Percentiles rank a stretch among this genome's conserved stretches.
Conservation (phyloP, 2,888 invertebrate species). For the Matsumyia berberina region DNA sequence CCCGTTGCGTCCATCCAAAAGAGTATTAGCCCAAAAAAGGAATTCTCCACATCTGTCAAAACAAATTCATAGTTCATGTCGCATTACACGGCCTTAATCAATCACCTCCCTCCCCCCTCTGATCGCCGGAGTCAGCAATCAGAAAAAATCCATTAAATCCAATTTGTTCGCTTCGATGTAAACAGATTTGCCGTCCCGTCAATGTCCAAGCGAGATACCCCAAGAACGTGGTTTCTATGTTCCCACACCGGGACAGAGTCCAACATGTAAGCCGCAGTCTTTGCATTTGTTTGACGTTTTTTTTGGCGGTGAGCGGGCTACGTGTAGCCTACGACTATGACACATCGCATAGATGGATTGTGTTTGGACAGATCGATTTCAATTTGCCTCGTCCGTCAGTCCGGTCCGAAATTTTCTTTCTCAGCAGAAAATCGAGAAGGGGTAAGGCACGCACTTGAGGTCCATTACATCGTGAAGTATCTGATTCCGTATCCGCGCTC, state of each 20-base stretch:
- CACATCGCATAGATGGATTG: slow-evolving; percentile 44
- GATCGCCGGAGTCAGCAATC: not conserved
- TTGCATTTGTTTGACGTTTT: slow-evolving; percentile 34
- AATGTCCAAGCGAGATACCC: slow-evolving; percentile 26
- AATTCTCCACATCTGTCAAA: slow-evolving; percentile 32
- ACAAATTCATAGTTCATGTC: slow-evolving; percentile 51
- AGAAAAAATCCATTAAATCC: slow-evolving; percentile 60
- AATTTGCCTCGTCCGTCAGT: slow-evolving; percentile 28
- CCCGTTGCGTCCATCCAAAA: not conserved
- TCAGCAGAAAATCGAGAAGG: slow-evolving; percentile 17
- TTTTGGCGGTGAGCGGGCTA: slow-evolving; percentile 1
- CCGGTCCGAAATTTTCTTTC: slow-evolving; percentile 22
- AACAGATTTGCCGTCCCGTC: slow-evolving; percentile 30
- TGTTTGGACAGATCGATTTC: slow-evolving; percentile 61
- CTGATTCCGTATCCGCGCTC: slow-evolving; percentile 55
- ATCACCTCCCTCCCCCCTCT: not conserved
- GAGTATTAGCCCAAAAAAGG: slow-evolving; percentile 1
- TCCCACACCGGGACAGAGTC: slow-evolving; percentile 31
- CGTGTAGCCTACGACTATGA: slow-evolving; percentile 4
- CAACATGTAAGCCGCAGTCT: slow-evolving; percentile 22
- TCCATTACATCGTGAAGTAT: slow-evolving; percentile 45
- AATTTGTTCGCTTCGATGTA: slow-evolving; percentile 59
- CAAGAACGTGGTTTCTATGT: slow-evolving; percentile 16
- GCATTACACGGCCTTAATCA: slow-evolving; percentile 28
- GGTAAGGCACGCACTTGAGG: slow-evolving; percentile 61